phyloP scores from a whole-genome alignment of 2,888 invertebrate genomes.

The Sphecodes monilicornis region DNA sequence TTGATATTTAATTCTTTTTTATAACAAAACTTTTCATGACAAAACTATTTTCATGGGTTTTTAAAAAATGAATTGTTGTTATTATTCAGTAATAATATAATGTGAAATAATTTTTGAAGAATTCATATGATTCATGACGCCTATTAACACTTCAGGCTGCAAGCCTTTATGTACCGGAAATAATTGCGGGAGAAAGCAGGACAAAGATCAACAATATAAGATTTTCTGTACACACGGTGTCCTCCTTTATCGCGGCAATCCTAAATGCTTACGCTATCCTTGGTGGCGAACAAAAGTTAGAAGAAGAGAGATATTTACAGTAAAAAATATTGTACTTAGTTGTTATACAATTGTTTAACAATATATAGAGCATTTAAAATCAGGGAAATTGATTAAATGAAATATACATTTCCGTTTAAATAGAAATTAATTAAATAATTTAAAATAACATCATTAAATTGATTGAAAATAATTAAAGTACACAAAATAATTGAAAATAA shows the following conservation, averaged over 20 bases:
- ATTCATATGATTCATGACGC: slow-evolving; percentile 26
- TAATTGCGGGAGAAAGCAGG: slow-evolving; percentile 60
- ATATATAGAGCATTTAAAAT: background rate
- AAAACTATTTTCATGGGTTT: background rate
- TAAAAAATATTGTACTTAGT: background rate
- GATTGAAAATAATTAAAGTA: background rate
- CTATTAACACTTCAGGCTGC: slow-evolving; percentile 15
- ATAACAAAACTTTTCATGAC: no score
- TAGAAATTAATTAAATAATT: background rate
- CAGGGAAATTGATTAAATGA: background rate
- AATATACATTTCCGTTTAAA: background rate
- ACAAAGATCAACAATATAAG: slow-evolving; percentile 39
- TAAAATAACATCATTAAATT: background rate
- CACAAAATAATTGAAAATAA: background rate
- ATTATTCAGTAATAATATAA: background rate
- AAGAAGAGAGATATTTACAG: background rate
- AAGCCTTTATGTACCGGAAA: slow-evolving; percentile 41
- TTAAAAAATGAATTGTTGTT: background rate
- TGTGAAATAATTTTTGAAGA: background rate
- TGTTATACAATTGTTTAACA: background rate
- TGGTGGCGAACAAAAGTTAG: background rate
- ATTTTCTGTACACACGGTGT: slow-evolving; percentile 8
- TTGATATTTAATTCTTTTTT: background rate
- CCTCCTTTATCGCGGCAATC: background rate
- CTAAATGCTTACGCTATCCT: background rate